A percentile compares a stretch with the other conserved stretches of the same genome.
Conservation (phyloP, 2,797 vertebrate genomes). For the Picus viridis region DNA sequence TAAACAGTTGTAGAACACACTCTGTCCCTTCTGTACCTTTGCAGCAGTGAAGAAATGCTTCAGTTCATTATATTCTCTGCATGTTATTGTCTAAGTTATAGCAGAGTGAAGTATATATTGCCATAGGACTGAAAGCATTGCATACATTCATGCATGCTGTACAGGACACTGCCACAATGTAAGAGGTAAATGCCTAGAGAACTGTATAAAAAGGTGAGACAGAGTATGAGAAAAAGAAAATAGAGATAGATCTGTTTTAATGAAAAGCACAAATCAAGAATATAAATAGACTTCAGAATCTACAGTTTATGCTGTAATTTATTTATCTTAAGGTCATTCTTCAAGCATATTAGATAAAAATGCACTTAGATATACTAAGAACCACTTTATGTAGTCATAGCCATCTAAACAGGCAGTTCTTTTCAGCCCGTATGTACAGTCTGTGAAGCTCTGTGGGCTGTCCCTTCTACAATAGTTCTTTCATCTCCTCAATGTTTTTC, state of each 20-base stretch:
- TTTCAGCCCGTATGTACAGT: not conserved
- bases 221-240: not conserved
- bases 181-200: not conserved
- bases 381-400: not conserved
- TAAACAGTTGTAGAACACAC: not conserved
- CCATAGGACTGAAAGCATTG: not conserved
- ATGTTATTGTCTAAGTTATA: not conserved
- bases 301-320: not conserved
- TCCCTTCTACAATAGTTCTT: not conserved
- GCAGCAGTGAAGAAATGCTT: not conserved
- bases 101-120: not conserved
- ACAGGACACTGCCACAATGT: not conserved
- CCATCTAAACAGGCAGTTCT: not conserved
- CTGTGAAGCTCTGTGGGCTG: rapidly evolving
- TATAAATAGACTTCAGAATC: not conserved
- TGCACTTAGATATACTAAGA: not conserved
- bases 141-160: not conserved
- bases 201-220: not conserved
- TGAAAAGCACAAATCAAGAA: not conserved
- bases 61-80: not conserved
- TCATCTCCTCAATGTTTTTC: not conserved
- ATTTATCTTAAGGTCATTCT: not conserved
- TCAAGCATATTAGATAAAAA: not conserved
- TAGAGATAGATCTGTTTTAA: not conserved
- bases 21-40: not conserved